These are phyloP conservation scores for Drosophila greeni DNA, from an alignment of 2,888 invertebrate genomes.

Conservation along the genomic window DNA sequence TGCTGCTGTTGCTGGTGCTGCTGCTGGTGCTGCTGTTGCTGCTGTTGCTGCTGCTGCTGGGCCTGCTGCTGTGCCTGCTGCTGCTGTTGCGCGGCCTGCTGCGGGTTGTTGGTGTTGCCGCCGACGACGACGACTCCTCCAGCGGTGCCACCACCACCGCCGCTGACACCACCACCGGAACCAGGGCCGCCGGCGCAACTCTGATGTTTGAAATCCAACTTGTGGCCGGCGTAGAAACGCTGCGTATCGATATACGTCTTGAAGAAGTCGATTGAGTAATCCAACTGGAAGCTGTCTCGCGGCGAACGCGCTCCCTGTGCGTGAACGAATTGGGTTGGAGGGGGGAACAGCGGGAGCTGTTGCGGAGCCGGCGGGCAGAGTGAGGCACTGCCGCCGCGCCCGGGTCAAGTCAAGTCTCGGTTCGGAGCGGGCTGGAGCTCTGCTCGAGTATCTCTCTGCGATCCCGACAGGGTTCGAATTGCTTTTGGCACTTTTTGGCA, in stretches of 20 bases:
- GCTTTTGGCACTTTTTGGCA: constrained; percentile 4
- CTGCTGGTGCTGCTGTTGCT: constrained; percentile 52
- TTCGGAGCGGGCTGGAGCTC: neutral
- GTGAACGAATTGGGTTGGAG: constrained; percentile 11
- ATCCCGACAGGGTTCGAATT: neutral
- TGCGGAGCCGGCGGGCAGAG: constrained; percentile 5
- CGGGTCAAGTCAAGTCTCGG: neutral
- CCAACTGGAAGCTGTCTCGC: constrained; percentile 70
- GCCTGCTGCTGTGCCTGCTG: constrained; percentile 52
- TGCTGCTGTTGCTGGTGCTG: constrained; percentile 22
- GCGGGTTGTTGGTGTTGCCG: constrained; percentile 56
- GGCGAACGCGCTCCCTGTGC: constrained; percentile 51
- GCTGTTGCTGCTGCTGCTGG: constrained; percentile 40
- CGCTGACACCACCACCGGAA: constrained; percentile 79
- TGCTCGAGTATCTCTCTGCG: neutral
- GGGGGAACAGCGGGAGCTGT: constrained; percentile 6
- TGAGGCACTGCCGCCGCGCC: constrained; percentile 3
- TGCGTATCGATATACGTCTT: constrained; percentile 79
- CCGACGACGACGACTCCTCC: constrained; percentile 73
- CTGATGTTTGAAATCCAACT: constrained; percentile 92
- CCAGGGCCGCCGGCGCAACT: constrained; percentile 84
- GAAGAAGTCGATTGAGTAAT: constrained; percentile 78
- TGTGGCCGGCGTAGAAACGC: constrained; percentile 83
- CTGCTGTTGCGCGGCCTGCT: constrained; percentile 71
- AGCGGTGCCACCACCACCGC: constrained; percentile 59